Evolutionary conservation across 1,140 invertebrate species (phyloP), one percentile per base, ranked within the genome.

Genomic region (Chrysomallon squamiferum): DNA sequence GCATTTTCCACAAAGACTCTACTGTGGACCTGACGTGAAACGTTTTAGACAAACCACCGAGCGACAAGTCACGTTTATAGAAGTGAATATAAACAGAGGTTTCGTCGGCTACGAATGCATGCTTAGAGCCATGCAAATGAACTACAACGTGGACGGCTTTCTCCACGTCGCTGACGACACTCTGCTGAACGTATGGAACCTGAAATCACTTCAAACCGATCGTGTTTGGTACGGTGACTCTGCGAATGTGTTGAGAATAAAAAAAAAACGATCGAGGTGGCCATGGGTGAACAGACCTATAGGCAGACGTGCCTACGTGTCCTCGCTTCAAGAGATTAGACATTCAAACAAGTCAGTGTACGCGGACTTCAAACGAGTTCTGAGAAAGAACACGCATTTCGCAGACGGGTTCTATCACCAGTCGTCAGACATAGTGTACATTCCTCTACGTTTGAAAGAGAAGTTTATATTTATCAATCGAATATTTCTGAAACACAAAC

Each of bases 131-230:
- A 56, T 56, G 32, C n/a, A 65, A 33, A 65, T 65, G 63, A 22
- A 32, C 1, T 65, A 59, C 30, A 45, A 38, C 20, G 54, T 65
- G 18, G 52, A 33, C 9, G 63, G 63, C 18, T 65, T 22, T 33
- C 22, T 65, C 1, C 20, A 35, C 13, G 41, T 59, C 6, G 54
- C 35, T 11, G 54, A 57, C 30, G 63, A 65, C 18, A 41, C 45
- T n/a, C n/a, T 65, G 20, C 18, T 65, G 9, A 65, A 65, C 25
- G n/a, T 29, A 7, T 65, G 63, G 63, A 59, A 47, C 6, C 30
- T 65, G 25, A 11, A 47, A 7, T 25, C 27, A n/a, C n/a, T 59
- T 20, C 9, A n/a, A 22, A 29, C 20, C 4, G 27, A 58, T 13
- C 25, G 20, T 32, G 4, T 65, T 9, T 65, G 63, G 63, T 22